These are phyloP conservation scores for Oscheius sp. DNA, from an alignment of 2,888 invertebrate genomes.

Conservation along the genomic window DNA sequence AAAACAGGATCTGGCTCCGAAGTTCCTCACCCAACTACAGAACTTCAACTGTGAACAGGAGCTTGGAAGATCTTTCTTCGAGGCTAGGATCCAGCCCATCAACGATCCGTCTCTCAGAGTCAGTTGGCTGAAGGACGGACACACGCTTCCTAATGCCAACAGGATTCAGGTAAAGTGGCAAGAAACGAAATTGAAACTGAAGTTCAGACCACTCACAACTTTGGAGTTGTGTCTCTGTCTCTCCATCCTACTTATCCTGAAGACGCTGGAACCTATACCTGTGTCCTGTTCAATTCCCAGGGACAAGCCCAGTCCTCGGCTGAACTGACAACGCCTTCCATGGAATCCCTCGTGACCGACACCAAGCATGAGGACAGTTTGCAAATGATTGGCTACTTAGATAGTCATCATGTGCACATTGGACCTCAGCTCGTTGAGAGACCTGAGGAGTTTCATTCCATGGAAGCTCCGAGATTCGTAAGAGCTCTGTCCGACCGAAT, in stretches of 20 bases:
- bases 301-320: constrained; percentile 66
- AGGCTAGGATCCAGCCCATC: constrained; percentile 91
- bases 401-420: constrained; percentile 79
- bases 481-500: constrained; percentile 59
- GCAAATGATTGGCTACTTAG: constrained; percentile 88
- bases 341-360: constrained; percentile 77
- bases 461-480: constrained; percentile 70
- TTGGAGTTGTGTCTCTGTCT: constrained; percentile 71
- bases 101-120: constrained; percentile 87
- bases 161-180: constrained; percentile 59
- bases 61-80: constrained; percentile 90
- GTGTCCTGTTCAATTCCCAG: constrained; percentile 80
- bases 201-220: constrained; percentile 67
- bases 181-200: not conserved
- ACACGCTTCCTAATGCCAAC: constrained; percentile 75
- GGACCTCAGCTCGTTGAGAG: constrained; percentile 69
- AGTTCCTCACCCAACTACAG: constrained; percentile 59
- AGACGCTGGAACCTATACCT: constrained; percentile 86
- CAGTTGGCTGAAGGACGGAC: constrained; percentile 74
- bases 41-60: constrained; percentile 69
- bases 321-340: constrained; percentile 64
- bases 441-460: constrained; percentile 70
- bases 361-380: constrained; percentile 90
- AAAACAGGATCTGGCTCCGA: constrained; percentile 55
- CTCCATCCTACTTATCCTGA: constrained; percentile 81